These are phyloP conservation scores for Baryphthengus martii DNA, from an alignment of 2,113 vertebrate species.

Conservation along the genomic window DNA sequence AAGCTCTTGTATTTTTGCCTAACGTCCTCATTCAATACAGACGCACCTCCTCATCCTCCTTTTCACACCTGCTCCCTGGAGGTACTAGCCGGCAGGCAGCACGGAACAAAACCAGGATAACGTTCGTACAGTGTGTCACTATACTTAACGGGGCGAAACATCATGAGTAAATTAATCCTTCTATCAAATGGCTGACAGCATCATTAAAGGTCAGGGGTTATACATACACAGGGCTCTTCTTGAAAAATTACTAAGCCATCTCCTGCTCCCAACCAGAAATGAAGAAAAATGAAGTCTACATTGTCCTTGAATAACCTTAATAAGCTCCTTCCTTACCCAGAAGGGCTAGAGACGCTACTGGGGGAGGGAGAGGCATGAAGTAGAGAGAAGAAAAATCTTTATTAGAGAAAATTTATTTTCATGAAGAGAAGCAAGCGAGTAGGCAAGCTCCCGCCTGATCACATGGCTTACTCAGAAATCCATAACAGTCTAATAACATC, in stretches of 20 bases:
- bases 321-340: neutral
- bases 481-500: neutral
- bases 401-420: neutral
- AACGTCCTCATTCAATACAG: neutral
- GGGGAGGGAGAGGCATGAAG: rapidly evolving
- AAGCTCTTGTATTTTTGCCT: neutral
- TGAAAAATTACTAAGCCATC: neutral
- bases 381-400: neutral
- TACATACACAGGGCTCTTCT: neutral
- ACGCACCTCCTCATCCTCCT: neutral
- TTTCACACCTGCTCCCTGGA: neutral
- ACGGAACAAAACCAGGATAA: neutral
- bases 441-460: neutral
- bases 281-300: neutral
- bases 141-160: neutral
- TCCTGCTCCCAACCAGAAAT: neutral
- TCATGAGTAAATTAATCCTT: neutral
- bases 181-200: neutral
- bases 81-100: neutral
- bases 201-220: neutral
- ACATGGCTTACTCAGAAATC: neutral
- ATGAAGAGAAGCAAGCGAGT: neutral
- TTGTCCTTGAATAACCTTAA: neutral
- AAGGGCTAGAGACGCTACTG: neutral
- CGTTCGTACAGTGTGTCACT: neutral